Percentiles rank a stretch among this genome's conserved stretches.
Conservation (phyloP, 30 jellyfish, hydroid and myxozoan genomes). For the Cassiopea andromeda region DNA sequence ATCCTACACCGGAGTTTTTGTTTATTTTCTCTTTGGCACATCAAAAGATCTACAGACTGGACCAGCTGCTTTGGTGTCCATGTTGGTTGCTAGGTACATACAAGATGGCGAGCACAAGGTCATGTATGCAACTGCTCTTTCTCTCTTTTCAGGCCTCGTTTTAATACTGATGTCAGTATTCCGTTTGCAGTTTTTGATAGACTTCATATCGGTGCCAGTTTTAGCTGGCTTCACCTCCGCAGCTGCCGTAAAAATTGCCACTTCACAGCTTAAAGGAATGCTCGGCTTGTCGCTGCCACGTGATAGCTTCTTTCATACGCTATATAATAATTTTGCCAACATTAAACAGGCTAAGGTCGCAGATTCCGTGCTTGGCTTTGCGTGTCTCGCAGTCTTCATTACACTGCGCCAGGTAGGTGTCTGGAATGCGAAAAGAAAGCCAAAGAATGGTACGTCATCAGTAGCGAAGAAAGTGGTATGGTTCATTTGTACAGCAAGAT, state of each 20-base stretch:
- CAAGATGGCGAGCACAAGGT: conserved; percentile 38
- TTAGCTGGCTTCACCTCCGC: conserved; percentile 81
- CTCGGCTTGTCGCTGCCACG: conserved; percentile 73
- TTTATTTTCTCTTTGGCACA: conserved; percentile 66
- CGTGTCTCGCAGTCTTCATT: conserved; percentile 58
- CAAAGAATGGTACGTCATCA: conserved; percentile 7
- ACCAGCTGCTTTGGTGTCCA: conserved; percentile 78
- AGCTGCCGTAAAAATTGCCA: conserved; percentile 75
- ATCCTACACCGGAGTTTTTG: conserved; percentile 60
- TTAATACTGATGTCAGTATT: conserved; percentile 55
- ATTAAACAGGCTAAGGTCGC: conserved; percentile 60
- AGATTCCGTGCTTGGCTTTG: conserved; percentile 60
- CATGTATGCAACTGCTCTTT: conserved; percentile 52
- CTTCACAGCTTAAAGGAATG: conserved; percentile 73
- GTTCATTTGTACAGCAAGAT: conserved; percentile 74
- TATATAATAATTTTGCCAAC: conserved; percentile 55
- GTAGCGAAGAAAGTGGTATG: conserved; percentile 44
- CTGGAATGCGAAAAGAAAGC: conserved; percentile 53
- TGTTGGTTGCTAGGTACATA: conserved; percentile 62
- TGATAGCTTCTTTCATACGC: conserved; percentile 54
- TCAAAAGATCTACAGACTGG: conserved; percentile 74
- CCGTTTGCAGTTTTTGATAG: conserved; percentile 65
- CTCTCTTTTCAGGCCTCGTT: conserved; percentile 74
- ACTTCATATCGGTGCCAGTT: conserved; percentile 78
- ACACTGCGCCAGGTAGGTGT: conserved; percentile 43